These are phyloP conservation scores for Dysidea cf. avara DNA, from an alignment of 37 sponge, comb jelly and placozoan species.

Conservation along the genomic window DNA sequence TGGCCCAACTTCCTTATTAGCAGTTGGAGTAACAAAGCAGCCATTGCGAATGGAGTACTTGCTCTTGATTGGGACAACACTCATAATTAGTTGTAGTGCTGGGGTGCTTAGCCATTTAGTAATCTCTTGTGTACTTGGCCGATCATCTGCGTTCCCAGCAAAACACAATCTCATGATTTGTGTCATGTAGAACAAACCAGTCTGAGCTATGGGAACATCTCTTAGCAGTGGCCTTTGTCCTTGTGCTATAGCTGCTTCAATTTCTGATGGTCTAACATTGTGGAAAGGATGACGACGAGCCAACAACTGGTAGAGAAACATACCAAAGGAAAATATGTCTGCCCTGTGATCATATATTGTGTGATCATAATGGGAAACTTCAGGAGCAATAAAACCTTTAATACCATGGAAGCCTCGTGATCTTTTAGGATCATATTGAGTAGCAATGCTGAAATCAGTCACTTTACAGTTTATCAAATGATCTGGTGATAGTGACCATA, in stretches of 20 bases:
- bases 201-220: constrained; percentile 36
- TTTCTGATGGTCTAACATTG: constrained; percentile 53
- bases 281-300: too few species aligned
- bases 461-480: too few species aligned
- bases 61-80: too few species aligned
- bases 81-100: too few species aligned
- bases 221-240: constrained; percentile 49
- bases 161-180: constrained; percentile 65
- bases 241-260: constrained; percentile 36
- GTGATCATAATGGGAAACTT: too few species aligned
- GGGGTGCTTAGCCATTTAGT: too few species aligned
- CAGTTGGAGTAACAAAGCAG: too few species aligned
- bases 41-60: too few species aligned
- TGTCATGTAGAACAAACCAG: constrained; percentile 59
- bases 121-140: constrained; percentile 42
- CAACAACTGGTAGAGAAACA: too few species aligned
- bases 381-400: constrained; percentile 80
- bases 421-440: constrained; percentile 63
- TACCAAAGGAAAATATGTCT: too few species aligned
- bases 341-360: too few species aligned
- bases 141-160: constrained; percentile 41
- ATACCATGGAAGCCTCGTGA: constrained; percentile 63
- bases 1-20: too few species aligned
- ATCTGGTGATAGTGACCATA: constrained; percentile 86
- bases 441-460: constrained; percentile 86